Base-by-base conservation (phyloP, 2,888 invertebrate species). In the Serrognathus titanus region DNA sequence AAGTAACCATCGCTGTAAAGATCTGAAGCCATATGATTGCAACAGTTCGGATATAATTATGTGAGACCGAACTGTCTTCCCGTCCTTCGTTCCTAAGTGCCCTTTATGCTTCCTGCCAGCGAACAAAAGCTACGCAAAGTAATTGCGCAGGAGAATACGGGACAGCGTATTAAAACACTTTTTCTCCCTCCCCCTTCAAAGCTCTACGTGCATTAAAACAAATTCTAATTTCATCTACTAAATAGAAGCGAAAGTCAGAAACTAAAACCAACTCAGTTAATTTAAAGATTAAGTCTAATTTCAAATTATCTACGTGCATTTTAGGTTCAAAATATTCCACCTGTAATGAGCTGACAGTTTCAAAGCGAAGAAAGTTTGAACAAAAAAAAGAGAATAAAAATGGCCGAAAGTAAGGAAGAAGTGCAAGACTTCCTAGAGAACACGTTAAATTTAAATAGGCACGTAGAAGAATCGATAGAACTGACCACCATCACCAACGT, bases 391-490 rank as follows among this genome's bases (percentile, higher is more conserved):
- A 4, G 1, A 36, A 16, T 41, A 53, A 73, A 65, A 64, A 77
- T 76, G 76, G 70, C 74, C 46, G 72, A 74, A 61, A 69, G 71
- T 66, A 72, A 71, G 59, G 72, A 74, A 61, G 76, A 75, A 66
- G 68, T 71, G 49, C 73, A 75, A 63, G 76, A 76, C 63, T 75
- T 73, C 62, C 65, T 76, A 58, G 76, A 77, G 53, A 76, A 75
- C 64, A 74, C 77, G 20, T 65, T 78, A 56, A 74, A 76, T 63
- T 63, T 76, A 59, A 78, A 77, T 62, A 71, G 75, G 64, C 75
- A 78, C 64, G 68, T 63, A 5, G 67, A 66, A 51, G 79, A 79
- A 68, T 75, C 77, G 63, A 77, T 78, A 54, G 79, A 79, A 71
- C 66, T 79, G 63, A 75, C 75, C 47, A 70, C 75, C 36, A 66